A percentile compares a stretch with the other conserved stretches of the same genome.
These are phyloP conservation scores for Sebastes jordani DNA, from an alignment of 2,797 vertebrate genomes.

Conservation along the genomic window DNA sequence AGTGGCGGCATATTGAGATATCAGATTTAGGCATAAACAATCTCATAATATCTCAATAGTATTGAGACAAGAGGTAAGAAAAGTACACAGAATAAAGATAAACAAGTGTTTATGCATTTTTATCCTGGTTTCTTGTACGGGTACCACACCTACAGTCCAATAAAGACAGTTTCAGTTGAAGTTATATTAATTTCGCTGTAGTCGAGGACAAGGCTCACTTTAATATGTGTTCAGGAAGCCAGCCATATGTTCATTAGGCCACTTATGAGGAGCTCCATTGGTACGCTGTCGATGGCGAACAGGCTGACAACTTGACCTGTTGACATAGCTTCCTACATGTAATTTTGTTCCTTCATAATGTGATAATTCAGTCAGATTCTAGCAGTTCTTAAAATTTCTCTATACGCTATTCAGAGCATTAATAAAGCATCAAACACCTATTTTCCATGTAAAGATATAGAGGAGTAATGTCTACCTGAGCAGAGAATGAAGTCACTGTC, in stretches of 20 bases:
- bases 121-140: background rate
- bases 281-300: background rate
- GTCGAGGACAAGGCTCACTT: background rate
- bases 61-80: background rate
- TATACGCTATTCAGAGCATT: too few species aligned
- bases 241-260: slow-evolving; percentile 15
- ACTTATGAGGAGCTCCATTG: background rate
- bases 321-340: background rate
- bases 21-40: slow-evolving; percentile 15
- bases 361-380: background rate
- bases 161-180: background rate
- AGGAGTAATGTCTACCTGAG: too few species aligned
- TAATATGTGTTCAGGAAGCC: background rate
- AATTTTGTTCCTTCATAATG: background rate
- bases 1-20: background rate
- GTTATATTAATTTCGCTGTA: background rate
- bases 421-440: too few species aligned
- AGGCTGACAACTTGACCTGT: background rate
- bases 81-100: background rate
- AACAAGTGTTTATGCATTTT: background rate
- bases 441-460: too few species aligned
- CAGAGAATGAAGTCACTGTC: too few species aligned
- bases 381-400: background rate
- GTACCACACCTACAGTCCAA: background rate
- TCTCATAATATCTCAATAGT: background rate